phyloP scores from a whole-genome alignment of 1,140 invertebrate species.

The Rhysida immarginata region DNA sequence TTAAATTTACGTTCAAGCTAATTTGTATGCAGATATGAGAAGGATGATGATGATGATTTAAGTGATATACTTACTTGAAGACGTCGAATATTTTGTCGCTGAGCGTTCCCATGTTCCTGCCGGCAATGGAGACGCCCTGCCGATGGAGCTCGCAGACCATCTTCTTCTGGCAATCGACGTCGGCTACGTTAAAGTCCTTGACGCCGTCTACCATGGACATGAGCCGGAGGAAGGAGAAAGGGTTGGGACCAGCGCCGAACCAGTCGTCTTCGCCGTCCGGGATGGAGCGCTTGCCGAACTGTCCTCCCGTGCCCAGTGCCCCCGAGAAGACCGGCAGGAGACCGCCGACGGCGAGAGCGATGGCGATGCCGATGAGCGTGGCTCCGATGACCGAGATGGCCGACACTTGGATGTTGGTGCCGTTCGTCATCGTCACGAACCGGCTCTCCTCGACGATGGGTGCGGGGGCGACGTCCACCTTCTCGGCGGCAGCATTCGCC shows the following conservation, averaged over 20 bases:
- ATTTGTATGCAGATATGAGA: not conserved
- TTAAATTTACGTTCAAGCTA: not conserved
- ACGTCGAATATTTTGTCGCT: slow-evolving; percentile 17
- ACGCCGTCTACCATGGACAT: not conserved
- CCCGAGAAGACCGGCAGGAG: not conserved
- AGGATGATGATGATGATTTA: not conserved
- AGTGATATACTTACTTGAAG: slow-evolving; percentile 16
- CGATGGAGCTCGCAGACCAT: slow-evolving; percentile 22
- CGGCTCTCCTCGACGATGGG: no score
- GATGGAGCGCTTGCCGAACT: slow-evolving; percentile 1
- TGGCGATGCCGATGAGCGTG: slow-evolving; percentile 4
- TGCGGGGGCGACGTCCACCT: no score
- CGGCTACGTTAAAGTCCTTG: slow-evolving; percentile 17
- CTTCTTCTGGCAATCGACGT: slow-evolving; percentile 22
- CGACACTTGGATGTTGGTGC: not conserved
- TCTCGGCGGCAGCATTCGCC: no score
- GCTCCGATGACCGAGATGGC: slow-evolving; percentile 5
- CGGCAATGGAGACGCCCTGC: slow-evolving; percentile 8
- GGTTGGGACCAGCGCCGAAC: no score
- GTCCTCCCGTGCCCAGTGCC: not conserved
- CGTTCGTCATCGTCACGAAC: not conserved
- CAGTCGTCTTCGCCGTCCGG: not conserved
- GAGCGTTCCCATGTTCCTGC: slow-evolving; percentile 14
- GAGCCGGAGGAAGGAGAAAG: not conserved
- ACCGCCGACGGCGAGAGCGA: slow-evolving; percentile 4